Evolutionary conservation across 2,113 vertebrate species (phyloP).

Genomic region (Lathamus discolor): DNA sequence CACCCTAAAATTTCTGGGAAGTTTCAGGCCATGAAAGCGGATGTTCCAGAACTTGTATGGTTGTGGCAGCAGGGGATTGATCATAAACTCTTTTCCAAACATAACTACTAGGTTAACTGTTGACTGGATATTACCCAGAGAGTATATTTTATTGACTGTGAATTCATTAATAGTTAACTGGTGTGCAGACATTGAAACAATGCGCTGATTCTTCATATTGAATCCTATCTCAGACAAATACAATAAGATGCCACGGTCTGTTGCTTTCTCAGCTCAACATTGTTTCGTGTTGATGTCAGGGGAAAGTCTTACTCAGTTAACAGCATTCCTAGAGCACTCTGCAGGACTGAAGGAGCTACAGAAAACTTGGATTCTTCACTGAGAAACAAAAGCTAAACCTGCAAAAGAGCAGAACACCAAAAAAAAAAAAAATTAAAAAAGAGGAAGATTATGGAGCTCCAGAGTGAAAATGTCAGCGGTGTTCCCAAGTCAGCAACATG

Average conservation of each 20-base stretch:
- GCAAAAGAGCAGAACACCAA: background rate
- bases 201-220: slow-evolving; percentile 37
- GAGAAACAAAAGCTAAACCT: background rate
- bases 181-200: slow-evolving; percentile 53
- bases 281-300: slow-evolving; percentile 48
- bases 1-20: background rate
- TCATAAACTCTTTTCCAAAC: slow-evolving; percentile 41
- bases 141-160: slow-evolving; percentile 42
- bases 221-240: slow-evolving; percentile 49
- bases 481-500: background rate
- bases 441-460: background rate
- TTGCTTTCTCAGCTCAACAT: slow-evolving; percentile 20
- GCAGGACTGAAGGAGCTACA: background rate
- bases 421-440: background rate
- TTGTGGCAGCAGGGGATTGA: background rate
- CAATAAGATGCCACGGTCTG: slow-evolving; percentile 48
- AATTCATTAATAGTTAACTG: slow-evolving; percentile 60
- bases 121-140: slow-evolving; percentile 11
- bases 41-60: background rate
- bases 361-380: background rate
- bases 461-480: background rate
- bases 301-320: slow-evolving; percentile 28
- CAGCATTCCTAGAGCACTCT: slow-evolving; percentile 23
- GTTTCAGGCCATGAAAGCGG: background rate
- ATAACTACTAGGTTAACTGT: slow-evolving; percentile 41